Percentiles rank a stretch among this genome's conserved stretches.
These are phyloP conservation scores for Beaufortia kweichowensis DNA, from an alignment of 2,113 vertebrate genomes.

Conservation along the genomic window DNA sequence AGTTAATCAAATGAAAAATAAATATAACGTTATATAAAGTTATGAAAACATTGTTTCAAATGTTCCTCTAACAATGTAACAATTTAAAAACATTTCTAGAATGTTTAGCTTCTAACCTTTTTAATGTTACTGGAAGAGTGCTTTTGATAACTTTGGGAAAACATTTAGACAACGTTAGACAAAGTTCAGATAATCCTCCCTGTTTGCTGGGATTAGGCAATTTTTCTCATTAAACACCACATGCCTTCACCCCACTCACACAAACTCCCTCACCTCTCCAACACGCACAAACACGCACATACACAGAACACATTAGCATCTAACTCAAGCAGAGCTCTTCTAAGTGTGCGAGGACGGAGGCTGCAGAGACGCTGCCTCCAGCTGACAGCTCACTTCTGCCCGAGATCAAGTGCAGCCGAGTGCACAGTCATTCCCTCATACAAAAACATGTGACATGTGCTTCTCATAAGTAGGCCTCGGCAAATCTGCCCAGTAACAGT, in stretches of 20 bases:
- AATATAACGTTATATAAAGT: no score
- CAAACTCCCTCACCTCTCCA: neutral
- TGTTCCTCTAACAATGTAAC: no score
- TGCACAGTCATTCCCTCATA: slow-evolving; percentile 58
- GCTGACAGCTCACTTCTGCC: slow-evolving; percentile 56
- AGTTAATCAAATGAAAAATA: no score
- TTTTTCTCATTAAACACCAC: neutral
- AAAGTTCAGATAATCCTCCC: no score
- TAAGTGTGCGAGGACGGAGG: slow-evolving; percentile 19
- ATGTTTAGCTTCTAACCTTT: no score
- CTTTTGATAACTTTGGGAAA: no score
- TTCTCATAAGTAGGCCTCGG: slow-evolving; percentile 68
- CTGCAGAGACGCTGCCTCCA: slow-evolving; percentile 29
- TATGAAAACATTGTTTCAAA: no score
- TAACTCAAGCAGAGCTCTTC: slow-evolving; percentile 8
- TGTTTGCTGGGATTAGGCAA: no score
- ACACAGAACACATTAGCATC: neutral
- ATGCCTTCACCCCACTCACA: neutral
- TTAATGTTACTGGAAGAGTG: no score
- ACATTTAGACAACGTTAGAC: no score
- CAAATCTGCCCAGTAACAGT: slow-evolving; percentile 77
- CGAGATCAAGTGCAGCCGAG: slow-evolving; percentile 58
- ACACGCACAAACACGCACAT: neutral
- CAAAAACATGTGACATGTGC: slow-evolving; percentile 61
- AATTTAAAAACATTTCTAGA: no score